These are phyloP conservation scores for Melitaea athalia DNA, from an alignment of 2,888 invertebrate species.

Conservation along the genomic window DNA sequence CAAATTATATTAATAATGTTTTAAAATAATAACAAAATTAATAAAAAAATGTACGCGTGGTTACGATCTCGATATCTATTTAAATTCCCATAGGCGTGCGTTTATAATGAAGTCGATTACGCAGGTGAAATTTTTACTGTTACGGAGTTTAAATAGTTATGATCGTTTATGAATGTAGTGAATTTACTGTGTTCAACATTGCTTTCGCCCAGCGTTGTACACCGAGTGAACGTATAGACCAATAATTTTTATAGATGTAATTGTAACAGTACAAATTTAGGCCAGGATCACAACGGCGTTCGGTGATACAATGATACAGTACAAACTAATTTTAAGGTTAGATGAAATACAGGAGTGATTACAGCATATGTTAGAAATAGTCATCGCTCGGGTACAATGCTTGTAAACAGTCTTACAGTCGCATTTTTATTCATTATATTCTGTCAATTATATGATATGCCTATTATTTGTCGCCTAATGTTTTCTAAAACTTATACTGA, in stretches of 20 bases:
- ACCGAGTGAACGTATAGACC: conserved; percentile 60
- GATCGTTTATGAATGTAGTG: conserved; percentile 70
- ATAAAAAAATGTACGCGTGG: conserved; percentile 78
- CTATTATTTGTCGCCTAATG: too few species aligned
- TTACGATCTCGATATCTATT: conserved; percentile 53
- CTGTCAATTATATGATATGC: conserved; percentile 4
- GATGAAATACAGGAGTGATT: conserved; percentile 56
- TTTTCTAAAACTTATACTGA: too few species aligned
- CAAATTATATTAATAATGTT: conserved; percentile 82
- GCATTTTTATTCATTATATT: conserved; percentile 50
- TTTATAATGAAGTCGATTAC: conserved; percentile 55
- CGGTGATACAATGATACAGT: conserved; percentile 72
- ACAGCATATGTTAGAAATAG: conserved; percentile 54
- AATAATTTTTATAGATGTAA: conserved; percentile 47
- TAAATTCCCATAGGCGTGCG: conserved; percentile 59
- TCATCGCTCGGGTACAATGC: conserved; percentile 73
- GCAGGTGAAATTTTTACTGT: conserved; percentile 53
- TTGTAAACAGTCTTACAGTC: conserved; percentile 67
- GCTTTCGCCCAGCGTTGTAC: conserved; percentile 68
- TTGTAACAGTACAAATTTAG: conserved; percentile 71
- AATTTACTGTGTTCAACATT: conserved; percentile 73
- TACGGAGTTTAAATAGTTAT: conserved; percentile 53
- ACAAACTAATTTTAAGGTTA: conserved; percentile 79
- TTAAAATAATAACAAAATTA: conserved; percentile 77
- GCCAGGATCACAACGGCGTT: conserved; percentile 65